Evolutionary conservation across 2,888 invertebrate species (phyloP).

Genomic region (Hydropsyche betteni): DNA sequence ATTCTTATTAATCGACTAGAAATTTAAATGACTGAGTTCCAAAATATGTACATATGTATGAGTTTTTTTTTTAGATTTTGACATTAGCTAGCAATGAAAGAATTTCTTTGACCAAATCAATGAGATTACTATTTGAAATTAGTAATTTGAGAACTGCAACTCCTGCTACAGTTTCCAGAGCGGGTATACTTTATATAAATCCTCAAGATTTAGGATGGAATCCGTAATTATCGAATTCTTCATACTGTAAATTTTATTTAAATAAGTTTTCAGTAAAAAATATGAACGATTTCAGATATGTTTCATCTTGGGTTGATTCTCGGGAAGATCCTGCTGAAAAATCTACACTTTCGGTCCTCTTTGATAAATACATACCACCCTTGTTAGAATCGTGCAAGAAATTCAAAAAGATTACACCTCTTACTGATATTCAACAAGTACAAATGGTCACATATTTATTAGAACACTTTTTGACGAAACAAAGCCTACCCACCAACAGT

Average conservation of each 20-base stretch:
- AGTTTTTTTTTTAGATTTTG: conserved; percentile 71
- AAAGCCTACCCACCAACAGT: conserved; percentile 85
- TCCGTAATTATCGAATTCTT: conserved; percentile 70
- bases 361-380: conserved; percentile 92
- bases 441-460: conserved; percentile 88
- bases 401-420: conserved; percentile 90
- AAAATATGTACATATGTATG: not conserved
- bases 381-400: conserved; percentile 79
- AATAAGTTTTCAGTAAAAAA: not conserved
- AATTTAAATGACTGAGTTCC: conserved; percentile 10
- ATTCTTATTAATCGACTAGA: conserved; percentile 2
- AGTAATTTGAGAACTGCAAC: conserved; percentile 90
- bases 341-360: conserved; percentile 83
- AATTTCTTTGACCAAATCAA: conserved; percentile 86
- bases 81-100: conserved; percentile 95
- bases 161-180: conserved; percentile 94
- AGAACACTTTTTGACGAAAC: conserved; percentile 83
- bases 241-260: not conserved
- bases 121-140: conserved; percentile 95
- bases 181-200: conserved; percentile 94
- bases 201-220: conserved; percentile 95
- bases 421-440: conserved; percentile 89
- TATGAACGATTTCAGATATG: conserved; percentile 67
- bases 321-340: conserved; percentile 77
- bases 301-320: conserved; percentile 88